Percentiles rank a stretch among this genome's conserved stretches.
Evolutionary conservation across 2,113 vertebrate species (phyloP).

Genomic region (Rhinopomastus cyanomelas): DNA sequence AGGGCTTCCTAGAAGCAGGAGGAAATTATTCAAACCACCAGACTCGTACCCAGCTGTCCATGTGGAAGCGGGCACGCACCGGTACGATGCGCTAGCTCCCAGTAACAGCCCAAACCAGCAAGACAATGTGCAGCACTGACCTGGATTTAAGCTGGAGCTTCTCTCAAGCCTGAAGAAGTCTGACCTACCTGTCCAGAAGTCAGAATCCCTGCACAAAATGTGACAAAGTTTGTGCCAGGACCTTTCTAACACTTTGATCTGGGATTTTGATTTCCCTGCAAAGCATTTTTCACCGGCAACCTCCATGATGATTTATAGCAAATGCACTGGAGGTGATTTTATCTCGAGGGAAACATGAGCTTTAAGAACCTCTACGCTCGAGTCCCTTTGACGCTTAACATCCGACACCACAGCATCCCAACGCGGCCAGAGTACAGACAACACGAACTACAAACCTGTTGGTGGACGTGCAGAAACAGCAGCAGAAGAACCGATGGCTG

Average conservation of each 20-base stretch:
- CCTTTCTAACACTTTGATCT: background rate
- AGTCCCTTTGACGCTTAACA: background rate
- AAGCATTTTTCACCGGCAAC: background rate
- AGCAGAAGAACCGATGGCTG: background rate
- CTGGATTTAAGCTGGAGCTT: background rate
- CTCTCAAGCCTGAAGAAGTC: background rate
- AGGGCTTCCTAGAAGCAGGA: background rate
- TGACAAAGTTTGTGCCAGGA: background rate
- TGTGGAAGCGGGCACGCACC: background rate
- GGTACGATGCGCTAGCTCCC: background rate
- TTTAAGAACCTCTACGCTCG: background rate
- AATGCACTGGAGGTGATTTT: background rate
- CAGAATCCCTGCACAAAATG: background rate
- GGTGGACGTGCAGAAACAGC: background rate
- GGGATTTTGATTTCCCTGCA: background rate
- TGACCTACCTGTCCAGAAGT: background rate
- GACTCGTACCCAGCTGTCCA: background rate
- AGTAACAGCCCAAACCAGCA: background rate
- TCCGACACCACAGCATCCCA: background rate
- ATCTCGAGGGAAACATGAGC: background rate
- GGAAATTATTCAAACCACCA: background rate
- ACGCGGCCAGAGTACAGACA: background rate
- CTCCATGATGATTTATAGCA: background rate
- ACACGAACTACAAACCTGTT: background rate
- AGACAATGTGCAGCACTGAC: accelerated